Base-by-base conservation (phyloP, 2,113 vertebrate species). In the Corynorhinus townsendii region DNA sequence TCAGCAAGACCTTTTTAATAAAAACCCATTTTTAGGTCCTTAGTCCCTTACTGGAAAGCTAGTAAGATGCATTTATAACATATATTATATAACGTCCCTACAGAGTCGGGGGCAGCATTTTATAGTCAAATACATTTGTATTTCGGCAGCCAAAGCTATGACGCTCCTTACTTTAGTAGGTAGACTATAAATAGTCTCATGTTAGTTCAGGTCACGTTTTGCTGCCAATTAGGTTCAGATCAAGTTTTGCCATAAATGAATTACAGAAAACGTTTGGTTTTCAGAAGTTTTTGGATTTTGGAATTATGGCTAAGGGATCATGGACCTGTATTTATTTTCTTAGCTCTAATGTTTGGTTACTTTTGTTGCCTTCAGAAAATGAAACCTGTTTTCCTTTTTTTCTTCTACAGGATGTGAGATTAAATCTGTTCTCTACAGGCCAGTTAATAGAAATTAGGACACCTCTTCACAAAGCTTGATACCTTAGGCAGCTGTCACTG, bases 401-500 rank as follows among this genome's bases (percentile, higher is more conserved):
- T n/a, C 88, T 96, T 87, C 62, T 76, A 89, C 82, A 97, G 93
- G 88, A 96, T 92, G 40, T 90, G 86, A 93, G 96, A 93, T 69
- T 30, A 95, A 97, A 96, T 96, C 96, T 97, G 96, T 96, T 92
- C 87, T 88, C 69, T 89, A n/a, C 91, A 91, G 30, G 49, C 94
- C 90, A 88, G 89, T 95, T 98, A 93, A 89, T 96, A 97, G 95
- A 97, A 97, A 90, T 68, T 95, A 97, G 98, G 95, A 30, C 8
- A 5, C 86, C 79, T 96, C 95, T 90, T 83, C 62, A 96, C 92
- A 96, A 90, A 95, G 92, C 90, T 76, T 62, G 90, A 75, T 98
- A 33, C 96, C 96, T 94, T 81, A 90, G 92, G 93, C 97, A 97
- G 97, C 97, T 98, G 97, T 97, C 96, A 73, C 96, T 94, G 96